Percentiles rank a stretch among this genome's conserved stretches.
Conservation (phyloP, 2,888 invertebrate genomes). For the Habroteleia sp. region DNA sequence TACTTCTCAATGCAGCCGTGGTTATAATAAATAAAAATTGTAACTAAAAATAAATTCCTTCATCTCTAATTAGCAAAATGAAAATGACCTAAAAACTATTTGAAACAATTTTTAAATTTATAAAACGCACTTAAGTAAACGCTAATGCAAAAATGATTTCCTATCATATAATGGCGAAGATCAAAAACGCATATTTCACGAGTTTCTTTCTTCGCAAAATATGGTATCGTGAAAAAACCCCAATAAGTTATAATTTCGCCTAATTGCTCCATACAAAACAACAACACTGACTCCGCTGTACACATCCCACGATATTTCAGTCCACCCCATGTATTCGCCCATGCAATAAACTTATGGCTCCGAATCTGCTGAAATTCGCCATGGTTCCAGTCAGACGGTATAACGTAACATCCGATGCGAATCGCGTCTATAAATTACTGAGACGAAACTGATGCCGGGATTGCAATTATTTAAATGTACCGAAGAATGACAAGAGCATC, state of each 20-base stretch:
- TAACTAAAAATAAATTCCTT: too few relatives aligned
- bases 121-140: too few relatives aligned
- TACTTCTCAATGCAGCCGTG: too few relatives aligned
- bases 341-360: slow-evolving; percentile 60
- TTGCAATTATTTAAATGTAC: slow-evolving; percentile 80
- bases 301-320: slow-evolving; percentile 44
- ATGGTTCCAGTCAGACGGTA: slow-evolving; percentile 69
- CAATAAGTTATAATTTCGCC: slow-evolving; percentile 17
- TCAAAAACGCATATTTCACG: not conserved
- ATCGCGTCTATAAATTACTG: slow-evolving; percentile 80
- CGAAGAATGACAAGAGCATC: slow-evolving; percentile 58
- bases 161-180: too few relatives aligned
- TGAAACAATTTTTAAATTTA: too few relatives aligned
- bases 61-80: too few relatives aligned
- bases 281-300: slow-evolving; percentile 13
- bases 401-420: slow-evolving; percentile 72
- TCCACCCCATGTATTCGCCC: slow-evolving; percentile 50
- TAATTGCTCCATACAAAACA: slow-evolving; percentile 42
- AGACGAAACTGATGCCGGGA: slow-evolving; percentile 75
- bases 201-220: not conserved
- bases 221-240: not conserved
- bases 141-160: too few relatives aligned
- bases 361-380: slow-evolving; percentile 72
- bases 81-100: too few relatives aligned
- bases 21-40: too few relatives aligned